These are phyloP conservation scores for Crocidura indochinensis DNA, from an alignment of 2,797 vertebrate species.

Conservation along the genomic window DNA sequence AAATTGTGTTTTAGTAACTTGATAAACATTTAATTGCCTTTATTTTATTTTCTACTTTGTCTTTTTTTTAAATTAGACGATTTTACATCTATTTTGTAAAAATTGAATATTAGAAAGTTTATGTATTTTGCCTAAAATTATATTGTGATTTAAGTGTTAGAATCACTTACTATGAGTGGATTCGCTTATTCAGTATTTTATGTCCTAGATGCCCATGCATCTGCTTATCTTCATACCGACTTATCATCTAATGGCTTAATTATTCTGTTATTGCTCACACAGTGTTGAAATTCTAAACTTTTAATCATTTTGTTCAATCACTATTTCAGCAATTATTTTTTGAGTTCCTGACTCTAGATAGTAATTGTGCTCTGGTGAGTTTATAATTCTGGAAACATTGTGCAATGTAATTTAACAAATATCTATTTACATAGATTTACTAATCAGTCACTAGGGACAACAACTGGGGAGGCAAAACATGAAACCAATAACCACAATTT, in stretches of 20 bases:
- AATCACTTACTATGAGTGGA: neutral
- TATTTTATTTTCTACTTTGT: conserved; percentile 29
- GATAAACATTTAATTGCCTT: neutral
- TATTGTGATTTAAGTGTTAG: neutral
- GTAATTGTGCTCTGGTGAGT: neutral
- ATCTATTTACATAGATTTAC: neutral
- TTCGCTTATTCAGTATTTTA: neutral
- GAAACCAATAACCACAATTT: neutral
- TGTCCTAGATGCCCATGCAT: neutral
- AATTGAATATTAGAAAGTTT: neutral
- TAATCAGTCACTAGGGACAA: neutral
- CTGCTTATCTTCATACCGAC: too few relatives aligned
- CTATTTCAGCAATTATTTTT: neutral
- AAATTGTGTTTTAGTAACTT: neutral
- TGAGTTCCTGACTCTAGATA: neutral
- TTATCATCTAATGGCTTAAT: neutral
- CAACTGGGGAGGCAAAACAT: neutral
- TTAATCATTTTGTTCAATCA: neutral
- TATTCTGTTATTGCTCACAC: neutral
- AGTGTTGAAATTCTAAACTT: neutral
- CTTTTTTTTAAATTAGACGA: neutral
- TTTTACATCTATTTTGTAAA: neutral
- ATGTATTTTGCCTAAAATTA: neutral
- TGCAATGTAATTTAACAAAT: neutral
- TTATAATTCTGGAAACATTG: neutral